Conservation (phyloP, 2,797 vertebrate species). For the Loris lydekkerianus region DNA sequence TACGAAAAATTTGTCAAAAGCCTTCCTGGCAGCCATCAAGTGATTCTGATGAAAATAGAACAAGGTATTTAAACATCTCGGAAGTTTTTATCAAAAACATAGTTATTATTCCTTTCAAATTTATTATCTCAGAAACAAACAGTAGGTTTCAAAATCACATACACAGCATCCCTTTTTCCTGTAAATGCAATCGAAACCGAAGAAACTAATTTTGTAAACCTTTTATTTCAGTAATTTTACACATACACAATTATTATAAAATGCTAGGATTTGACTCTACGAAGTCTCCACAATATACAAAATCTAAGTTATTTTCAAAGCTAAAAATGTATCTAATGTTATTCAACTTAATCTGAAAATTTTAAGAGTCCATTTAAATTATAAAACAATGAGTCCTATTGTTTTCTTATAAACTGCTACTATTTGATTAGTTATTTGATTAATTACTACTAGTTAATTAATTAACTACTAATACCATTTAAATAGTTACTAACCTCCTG, state of each 20-base stretch:
- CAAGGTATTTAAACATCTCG: slow-evolving; percentile 56
- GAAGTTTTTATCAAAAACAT: slow-evolving; percentile 41
- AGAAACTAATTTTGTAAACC: slow-evolving; percentile 47
- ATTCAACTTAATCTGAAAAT: slow-evolving; percentile 65
- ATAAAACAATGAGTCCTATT: slow-evolving; percentile 41
- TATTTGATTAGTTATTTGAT: neutral
- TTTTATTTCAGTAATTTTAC: slow-evolving; percentile 46
- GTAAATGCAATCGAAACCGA: slow-evolving; percentile 39
- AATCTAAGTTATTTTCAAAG: slow-evolving; percentile 43
- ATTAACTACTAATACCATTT: slow-evolving; percentile 53
- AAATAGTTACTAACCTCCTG: slow-evolving; percentile 94
- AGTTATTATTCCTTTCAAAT: slow-evolving; percentile 28
- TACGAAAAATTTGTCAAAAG: slow-evolving; percentile 96
- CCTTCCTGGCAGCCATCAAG: slow-evolving; percentile 92
- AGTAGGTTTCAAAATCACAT: slow-evolving; percentile 5
- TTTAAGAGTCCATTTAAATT: slow-evolving; percentile 24
- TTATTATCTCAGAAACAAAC: neutral
- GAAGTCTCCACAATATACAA: neutral
- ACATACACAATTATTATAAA: neutral
- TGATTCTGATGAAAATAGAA: slow-evolving; percentile 92
- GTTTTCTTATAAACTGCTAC: neutral
- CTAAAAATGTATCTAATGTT: slow-evolving; percentile 52
- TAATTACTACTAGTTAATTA: neutral
- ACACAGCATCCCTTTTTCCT: neutral
- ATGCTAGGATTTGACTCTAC: neutral